Percentiles rank a stretch among this genome's conserved stretches.
These are phyloP conservation scores for Carassius auratus DNA, from an alignment of 2,113 vertebrate species.

Conservation along the genomic window DNA sequence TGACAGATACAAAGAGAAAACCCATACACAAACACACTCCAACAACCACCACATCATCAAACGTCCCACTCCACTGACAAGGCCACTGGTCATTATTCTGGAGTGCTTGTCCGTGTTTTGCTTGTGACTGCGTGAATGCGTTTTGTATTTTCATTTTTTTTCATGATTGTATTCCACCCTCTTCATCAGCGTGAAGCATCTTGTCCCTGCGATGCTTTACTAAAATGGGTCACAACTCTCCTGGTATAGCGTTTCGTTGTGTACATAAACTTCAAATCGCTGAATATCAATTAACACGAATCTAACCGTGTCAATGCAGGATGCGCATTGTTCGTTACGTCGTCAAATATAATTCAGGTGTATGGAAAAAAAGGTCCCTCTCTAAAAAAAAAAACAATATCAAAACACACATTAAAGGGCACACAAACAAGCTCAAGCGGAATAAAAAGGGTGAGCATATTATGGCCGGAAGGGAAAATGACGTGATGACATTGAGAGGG, in stretches of 20 bases:
- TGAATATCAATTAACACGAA: constrained; percentile 26
- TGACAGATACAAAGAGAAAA: constrained; percentile 4
- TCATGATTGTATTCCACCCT: not conserved
- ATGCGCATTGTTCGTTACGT: constrained; percentile 53
- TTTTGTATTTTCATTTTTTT: constrained; percentile 30
- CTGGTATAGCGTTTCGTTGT: not conserved
- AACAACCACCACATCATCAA: constrained; percentile 39
- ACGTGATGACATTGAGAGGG: constrained; percentile 75
- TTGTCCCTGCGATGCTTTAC: not conserved
- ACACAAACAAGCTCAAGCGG: not conserved
- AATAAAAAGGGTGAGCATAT: constrained; percentile 65
- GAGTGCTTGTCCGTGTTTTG: constrained; percentile 26
- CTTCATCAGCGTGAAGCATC: not conserved
- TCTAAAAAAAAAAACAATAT: not conserved
- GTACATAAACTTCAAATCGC: constrained; percentile 26
- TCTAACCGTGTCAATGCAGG: not conserved
- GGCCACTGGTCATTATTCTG: constrained; percentile 40
- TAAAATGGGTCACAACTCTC: constrained; percentile 35
- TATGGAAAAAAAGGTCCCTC: constrained; percentile 21
- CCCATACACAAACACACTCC: constrained; percentile 29
- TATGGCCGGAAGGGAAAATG: constrained; percentile 70
- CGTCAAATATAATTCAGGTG: constrained; percentile 66
- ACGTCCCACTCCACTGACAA: constrained; percentile 46
- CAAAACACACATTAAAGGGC: not conserved
- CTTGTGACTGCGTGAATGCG: constrained; percentile 23